Percentiles rank a stretch among this genome's conserved stretches.
These are phyloP conservation scores for Chloroceryle aenea DNA, from an alignment of 2,113 vertebrate species.

Conservation along the genomic window DNA sequence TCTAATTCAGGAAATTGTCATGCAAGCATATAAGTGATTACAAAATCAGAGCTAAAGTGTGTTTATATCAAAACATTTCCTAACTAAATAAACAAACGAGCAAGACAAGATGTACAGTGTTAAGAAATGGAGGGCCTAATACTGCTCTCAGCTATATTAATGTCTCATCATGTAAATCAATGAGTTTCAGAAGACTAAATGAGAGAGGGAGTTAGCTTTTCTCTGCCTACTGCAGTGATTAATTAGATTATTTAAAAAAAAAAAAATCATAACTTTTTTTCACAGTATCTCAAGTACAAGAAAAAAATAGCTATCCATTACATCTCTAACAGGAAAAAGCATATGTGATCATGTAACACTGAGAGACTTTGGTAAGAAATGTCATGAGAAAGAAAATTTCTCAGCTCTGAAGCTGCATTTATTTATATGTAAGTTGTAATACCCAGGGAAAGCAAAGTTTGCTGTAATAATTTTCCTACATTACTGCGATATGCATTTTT, in stretches of 20 bases:
- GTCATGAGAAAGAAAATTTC: neutral
- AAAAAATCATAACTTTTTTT: neutral
- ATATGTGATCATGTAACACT: neutral
- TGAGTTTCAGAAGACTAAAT: neutral
- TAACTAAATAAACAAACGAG: neutral
- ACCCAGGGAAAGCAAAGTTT: neutral
- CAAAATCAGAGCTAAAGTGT: neutral
- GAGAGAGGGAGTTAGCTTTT: neutral
- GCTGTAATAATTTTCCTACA: neutral
- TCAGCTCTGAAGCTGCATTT: neutral
- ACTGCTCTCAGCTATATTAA: neutral
- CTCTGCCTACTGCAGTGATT: neutral
- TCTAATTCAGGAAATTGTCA: neutral
- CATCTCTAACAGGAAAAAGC: neutral
- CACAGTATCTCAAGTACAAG: neutral
- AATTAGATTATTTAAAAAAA: slow-evolving; percentile 1
- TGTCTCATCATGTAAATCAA: neutral
- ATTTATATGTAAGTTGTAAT: neutral
- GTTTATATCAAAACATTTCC: neutral
- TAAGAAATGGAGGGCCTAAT: neutral
- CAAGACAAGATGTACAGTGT: neutral
- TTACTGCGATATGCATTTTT: neutral
- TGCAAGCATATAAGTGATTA: neutral
- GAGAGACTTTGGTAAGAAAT: neutral
- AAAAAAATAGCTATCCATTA: neutral